Evolutionary conservation across 2,888 invertebrate species (phyloP), one percentile per base, ranked within the genome.

Genomic region (Spialia ferax): DNA sequence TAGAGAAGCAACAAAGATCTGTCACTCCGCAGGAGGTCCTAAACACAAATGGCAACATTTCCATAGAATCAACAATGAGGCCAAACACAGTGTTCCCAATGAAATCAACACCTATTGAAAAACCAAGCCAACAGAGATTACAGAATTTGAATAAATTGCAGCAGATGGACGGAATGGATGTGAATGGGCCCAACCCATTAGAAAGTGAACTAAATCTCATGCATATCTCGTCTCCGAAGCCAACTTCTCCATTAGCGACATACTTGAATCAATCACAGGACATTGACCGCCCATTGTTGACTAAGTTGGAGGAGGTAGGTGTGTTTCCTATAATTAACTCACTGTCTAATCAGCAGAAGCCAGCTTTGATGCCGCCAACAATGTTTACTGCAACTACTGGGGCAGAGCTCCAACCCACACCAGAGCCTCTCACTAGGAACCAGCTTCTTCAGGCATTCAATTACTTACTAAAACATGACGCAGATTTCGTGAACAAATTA

Each of bases 401-500:
- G 79, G 75, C 89, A 81, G 79, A 94, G 75, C 73, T 91, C 78
- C 87, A 84, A 70, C 82, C 83, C 32, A 77, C 89, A 8, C 93
- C 96, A 1, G 97, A 97, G 84, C 97, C 98, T 15, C 94, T 99
- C 61, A 98, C 97, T 54, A 96, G 96, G 85, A 97, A 97, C 82
- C 99, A 99, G 86, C 94, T 99, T 70, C 95, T 97, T 38, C 98
- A 98, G 91, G 98, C 98, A 29, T 96, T 99, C 81, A 96, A 96
- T 78, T 97, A 98, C 91, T 94, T 99, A 68, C 94, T 98, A 68
- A 97, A 97, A 91, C 97, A 97, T 88, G 98, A 99, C 87, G 95
- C 96, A 35, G 97, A 97, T 75, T 99, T 99, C 91, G 96, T 98
- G 38, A 96, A 96, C 81, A 98, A 97, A 87, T 94, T 99, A 71